These are phyloP conservation scores for Manis crassicaudata DNA, from an alignment of 2,797 vertebrate species.

Conservation along the genomic window DNA sequence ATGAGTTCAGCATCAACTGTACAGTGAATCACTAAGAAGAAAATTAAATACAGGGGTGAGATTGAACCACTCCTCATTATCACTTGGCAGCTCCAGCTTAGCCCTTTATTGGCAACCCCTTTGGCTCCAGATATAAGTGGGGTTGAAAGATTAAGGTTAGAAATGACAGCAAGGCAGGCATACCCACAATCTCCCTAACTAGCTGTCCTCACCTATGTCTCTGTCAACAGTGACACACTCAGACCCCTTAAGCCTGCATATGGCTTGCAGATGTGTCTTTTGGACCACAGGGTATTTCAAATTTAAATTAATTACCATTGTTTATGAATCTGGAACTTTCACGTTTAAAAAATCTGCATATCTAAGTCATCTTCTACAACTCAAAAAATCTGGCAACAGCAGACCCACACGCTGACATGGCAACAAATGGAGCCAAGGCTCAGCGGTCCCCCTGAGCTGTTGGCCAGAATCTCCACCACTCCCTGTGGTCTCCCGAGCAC, in stretches of 20 bases:
- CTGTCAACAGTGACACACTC: neutral
- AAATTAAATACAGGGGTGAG: neutral
- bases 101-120: neutral
- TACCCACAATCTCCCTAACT: neutral
- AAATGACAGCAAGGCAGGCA: neutral
- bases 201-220: neutral
- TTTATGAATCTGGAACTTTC: slow-evolving; percentile 1
- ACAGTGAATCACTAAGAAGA: neutral
- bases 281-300: neutral
- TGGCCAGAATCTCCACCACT: neutral
- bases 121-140: neutral
- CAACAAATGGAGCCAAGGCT: neutral
- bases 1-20: neutral
- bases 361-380: slow-evolving; percentile 3
- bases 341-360: neutral
- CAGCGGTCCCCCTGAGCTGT: neutral
- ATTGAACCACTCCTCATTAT: neutral
- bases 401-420: neutral
- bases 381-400: slow-evolving; percentile 20
- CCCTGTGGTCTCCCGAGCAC: neutral
- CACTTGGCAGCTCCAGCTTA: neutral
- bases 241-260: neutral
- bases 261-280: neutral
- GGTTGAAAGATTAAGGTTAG: neutral
- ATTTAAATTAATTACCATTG: neutral